Percentiles rank a stretch among this genome's conserved stretches.
Conservation (phyloP, 2,888 invertebrate species). For the Agrypnus murinus region DNA sequence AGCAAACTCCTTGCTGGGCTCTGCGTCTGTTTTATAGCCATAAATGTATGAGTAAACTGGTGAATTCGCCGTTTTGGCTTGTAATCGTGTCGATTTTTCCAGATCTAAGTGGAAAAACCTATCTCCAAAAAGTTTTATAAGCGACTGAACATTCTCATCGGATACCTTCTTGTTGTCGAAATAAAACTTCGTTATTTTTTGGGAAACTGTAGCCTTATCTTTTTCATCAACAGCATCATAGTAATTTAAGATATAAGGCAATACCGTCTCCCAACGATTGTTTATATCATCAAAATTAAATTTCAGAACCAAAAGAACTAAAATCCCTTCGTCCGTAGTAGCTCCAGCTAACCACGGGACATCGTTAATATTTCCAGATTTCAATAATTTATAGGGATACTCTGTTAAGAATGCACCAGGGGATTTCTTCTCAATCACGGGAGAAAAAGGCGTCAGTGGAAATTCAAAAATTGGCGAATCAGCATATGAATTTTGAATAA, state of each 20-base stretch:
- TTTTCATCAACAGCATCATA: constrained; percentile 74
- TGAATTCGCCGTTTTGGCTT: not conserved
- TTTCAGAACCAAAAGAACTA: constrained; percentile 71
- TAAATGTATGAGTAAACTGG: constrained; percentile 23
- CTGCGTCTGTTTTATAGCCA: not conserved
- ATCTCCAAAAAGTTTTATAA: constrained; percentile 20
- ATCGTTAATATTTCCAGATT: constrained; percentile 75
- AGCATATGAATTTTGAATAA: constrained; percentile 71
- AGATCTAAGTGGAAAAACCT: constrained; percentile 2
- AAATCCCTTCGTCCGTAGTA: constrained; percentile 84
- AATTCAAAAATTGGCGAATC: constrained; percentile 71
- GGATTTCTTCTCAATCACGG: constrained; percentile 77
- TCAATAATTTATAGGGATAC: constrained; percentile 78
- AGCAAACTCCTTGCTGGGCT: not conserved
- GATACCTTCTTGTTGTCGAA: constrained; percentile 1
- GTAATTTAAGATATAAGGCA: constrained; percentile 77
- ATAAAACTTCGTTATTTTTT: constrained; percentile 71
- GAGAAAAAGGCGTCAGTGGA: constrained; percentile 73
- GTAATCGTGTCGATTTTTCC: constrained; percentile 20
- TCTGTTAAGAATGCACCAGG: constrained; percentile 78
- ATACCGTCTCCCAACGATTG: constrained; percentile 76
- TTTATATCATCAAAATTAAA: constrained; percentile 69
- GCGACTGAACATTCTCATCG: not conserved
- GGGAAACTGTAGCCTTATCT: constrained; percentile 71
- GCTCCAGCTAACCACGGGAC: constrained; percentile 82